Evolutionary conservation across 1,140 invertebrate species (phyloP).

Genomic region (Drosophila orosa): DNA sequence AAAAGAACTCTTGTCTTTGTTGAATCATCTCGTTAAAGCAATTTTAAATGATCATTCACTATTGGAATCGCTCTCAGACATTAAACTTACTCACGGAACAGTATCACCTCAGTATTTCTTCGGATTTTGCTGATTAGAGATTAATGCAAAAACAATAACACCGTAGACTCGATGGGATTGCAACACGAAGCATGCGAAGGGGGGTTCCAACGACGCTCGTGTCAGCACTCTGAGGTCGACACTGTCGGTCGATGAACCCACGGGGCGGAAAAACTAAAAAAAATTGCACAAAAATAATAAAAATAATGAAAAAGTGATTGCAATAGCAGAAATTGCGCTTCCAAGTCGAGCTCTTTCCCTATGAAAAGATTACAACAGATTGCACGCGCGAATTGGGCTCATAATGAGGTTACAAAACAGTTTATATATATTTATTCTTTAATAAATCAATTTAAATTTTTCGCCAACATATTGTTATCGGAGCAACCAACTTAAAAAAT

Average conservation of each 20-base stretch:
- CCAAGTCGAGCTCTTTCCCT: slow-evolving; percentile 39
- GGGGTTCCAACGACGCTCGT: slow-evolving; percentile 53
- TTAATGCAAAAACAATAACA: slow-evolving; percentile 25
- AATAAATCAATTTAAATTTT: slow-evolving; percentile 68
- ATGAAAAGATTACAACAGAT: slow-evolving; percentile 36
- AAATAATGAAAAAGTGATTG: slow-evolving; percentile 61
- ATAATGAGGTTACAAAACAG: slow-evolving; percentile 75
- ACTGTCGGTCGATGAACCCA: slow-evolving; percentile 70
- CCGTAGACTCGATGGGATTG: slow-evolving; percentile 58
- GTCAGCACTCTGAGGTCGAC: slow-evolving; percentile 75
- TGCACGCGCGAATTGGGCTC: slow-evolving; percentile 48
- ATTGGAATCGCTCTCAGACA: neutral
- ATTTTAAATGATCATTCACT: neutral
- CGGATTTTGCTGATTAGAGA: slow-evolving; percentile 69
- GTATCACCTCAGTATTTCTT: slow-evolving; percentile 9
- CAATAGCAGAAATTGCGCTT: slow-evolving; percentile 45
- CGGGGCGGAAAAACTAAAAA: slow-evolving; percentile 59
- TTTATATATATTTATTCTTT: slow-evolving; percentile 30
- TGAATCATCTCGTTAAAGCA: neutral
- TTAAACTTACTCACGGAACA: slow-evolving; percentile 1
- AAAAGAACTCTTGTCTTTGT: neutral
- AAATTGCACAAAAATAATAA: slow-evolving; percentile 35
- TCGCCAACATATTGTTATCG: slow-evolving; percentile 66
- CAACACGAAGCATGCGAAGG: slow-evolving; percentile 45
- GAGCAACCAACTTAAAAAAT: slow-evolving; percentile 40